phyloP scores from a whole-genome alignment of 2,113 vertebrate species.

The Fregetta grallaria region DNA sequence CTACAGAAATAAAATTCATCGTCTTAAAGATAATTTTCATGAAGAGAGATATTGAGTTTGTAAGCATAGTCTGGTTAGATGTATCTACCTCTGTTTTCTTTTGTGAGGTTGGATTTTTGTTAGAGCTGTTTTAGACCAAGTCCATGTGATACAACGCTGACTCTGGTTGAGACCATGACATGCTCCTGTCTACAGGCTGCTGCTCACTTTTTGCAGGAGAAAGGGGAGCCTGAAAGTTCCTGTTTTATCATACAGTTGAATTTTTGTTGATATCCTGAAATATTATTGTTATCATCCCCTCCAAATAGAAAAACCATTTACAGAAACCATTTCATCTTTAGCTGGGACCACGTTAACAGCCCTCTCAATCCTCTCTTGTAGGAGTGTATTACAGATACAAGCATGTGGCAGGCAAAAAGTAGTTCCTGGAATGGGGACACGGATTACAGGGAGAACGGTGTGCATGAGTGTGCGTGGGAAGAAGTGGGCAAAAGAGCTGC shows the following conservation, averaged over 20 bases:
- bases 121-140: not conserved
- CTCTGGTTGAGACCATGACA: not conserved
- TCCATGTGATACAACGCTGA: not conserved
- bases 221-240: not conserved
- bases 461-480: not conserved
- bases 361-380: not conserved
- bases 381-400: not conserved
- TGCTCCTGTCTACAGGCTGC: not conserved
- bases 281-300: not conserved
- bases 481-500: not conserved
- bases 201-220: not conserved
- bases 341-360: not conserved
- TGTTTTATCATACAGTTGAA: not conserved
- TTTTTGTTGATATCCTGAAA: not conserved
- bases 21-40: not conserved
- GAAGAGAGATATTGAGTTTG: not conserved
- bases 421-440: not conserved
- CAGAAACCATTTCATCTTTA: not conserved
- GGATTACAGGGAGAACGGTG: not conserved
- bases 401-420: not conserved
- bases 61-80: not conserved
- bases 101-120: not conserved
- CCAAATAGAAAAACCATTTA: not conserved
- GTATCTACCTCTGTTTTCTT: not conserved
- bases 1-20: not conserved